Conservation (phyloP, 2,888 invertebrate species). For the Agonopterix alstromeriana region DNA sequence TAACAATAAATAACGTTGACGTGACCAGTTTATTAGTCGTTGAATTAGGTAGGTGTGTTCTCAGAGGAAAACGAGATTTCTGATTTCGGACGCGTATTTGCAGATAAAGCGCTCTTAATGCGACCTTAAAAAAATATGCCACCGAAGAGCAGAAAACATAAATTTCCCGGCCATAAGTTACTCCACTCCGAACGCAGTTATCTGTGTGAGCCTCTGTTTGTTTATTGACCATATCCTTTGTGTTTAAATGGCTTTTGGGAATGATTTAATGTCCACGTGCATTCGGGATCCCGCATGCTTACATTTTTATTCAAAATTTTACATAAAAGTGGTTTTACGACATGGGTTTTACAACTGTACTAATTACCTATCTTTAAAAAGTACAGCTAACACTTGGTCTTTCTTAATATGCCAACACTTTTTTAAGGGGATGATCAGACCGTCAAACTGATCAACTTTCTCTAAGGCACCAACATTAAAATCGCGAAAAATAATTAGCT, state of each 20-base stretch:
- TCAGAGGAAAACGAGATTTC: conserved; percentile 41
- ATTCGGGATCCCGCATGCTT: conserved; percentile 33
- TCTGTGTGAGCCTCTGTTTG: conserved; percentile 49
- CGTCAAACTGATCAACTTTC: no score
- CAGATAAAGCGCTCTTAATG: conserved; percentile 38
- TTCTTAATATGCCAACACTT: no score
- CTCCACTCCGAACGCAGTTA: conserved; percentile 38
- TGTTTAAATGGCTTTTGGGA: conserved; percentile 52
- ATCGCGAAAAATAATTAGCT: no score
- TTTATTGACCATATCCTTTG: conserved; percentile 66
- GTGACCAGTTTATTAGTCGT: conserved; percentile 69
- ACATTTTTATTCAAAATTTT: conserved; percentile 41
- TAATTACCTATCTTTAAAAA: no score
- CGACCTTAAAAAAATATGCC: conserved; percentile 34
- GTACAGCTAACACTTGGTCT: no score
- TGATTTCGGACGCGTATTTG: conserved; percentile 37
- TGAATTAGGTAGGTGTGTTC: conserved; percentile 52
- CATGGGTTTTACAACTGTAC: conserved; percentile 32
- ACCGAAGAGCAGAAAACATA: conserved; percentile 35
- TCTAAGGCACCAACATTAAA: no score
- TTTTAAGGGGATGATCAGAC: no score
- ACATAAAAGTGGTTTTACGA: conserved; percentile 1
- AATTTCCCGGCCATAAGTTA: conserved; percentile 39
- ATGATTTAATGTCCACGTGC: conserved; percentile 52
- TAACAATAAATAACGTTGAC: conserved; percentile 70